Evolutionary conservation across 2,113 vertebrate genomes (phyloP).

Genomic region (Gulo gulo): DNA sequence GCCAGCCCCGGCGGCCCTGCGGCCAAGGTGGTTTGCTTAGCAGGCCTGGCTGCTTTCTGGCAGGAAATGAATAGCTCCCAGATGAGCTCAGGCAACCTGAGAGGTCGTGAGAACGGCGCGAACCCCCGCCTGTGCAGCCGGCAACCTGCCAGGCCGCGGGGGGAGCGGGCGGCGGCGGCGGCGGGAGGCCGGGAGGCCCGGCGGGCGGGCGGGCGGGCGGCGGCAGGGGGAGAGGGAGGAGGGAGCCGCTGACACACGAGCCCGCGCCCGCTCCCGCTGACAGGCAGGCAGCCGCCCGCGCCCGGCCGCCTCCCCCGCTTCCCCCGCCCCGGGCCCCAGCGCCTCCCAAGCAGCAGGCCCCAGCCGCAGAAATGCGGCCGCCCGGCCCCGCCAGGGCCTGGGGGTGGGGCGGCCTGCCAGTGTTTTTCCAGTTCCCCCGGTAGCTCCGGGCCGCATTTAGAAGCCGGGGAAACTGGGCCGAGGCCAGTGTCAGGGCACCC

Average conservation of each 20-base stretch:
- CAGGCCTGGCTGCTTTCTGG: conserved; percentile 96
- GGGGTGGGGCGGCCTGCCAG: conserved; percentile 71
- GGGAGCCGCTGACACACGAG: conserved; percentile 94
- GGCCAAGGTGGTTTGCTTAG: conserved; percentile 88
- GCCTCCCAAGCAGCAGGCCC: conserved; percentile 75
- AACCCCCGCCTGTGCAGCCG: conserved; percentile 90
- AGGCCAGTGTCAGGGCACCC: conserved; percentile 52
- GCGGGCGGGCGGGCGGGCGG: conserved; percentile 54
- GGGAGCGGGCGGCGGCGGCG: conserved; percentile 75
- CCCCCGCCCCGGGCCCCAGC: conserved; percentile 63
- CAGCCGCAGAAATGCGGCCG: conserved; percentile 63
- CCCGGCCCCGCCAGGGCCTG: conserved; percentile 37
- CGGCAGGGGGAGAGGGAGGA: conserved; percentile 79
- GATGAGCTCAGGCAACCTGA: conserved; percentile 97
- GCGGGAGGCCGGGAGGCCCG: conserved; percentile 81
- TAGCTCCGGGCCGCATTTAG: conserved; percentile 61
- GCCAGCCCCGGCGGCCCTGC: conserved; percentile 87
- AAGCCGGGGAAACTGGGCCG: conserved; percentile 50
- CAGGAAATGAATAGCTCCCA: conserved; percentile 99
- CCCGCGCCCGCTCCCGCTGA: conserved; percentile 86
- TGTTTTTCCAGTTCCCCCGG: conserved; percentile 75
- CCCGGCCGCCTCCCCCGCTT: conserved; percentile 62
- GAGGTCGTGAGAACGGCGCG: conserved; percentile 99
- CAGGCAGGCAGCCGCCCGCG: conserved; percentile 81
- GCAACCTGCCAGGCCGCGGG: conserved; percentile 93